A percentile compares a stretch with the other conserved stretches of the same genome.
These are phyloP conservation scores for Drosophila rubida DNA, from an alignment of 2,888 invertebrate species.

Conservation along the genomic window DNA sequence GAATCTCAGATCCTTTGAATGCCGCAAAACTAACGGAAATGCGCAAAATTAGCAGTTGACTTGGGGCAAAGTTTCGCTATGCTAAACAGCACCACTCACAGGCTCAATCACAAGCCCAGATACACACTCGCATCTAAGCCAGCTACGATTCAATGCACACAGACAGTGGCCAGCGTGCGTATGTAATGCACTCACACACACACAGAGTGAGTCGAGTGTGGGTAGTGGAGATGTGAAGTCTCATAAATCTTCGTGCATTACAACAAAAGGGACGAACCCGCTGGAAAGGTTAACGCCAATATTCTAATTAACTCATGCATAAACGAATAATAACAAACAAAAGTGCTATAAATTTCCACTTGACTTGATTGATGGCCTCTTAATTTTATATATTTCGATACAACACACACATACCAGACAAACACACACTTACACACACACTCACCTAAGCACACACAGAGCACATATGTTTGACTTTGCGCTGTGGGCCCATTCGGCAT, in stretches of 20 bases:
- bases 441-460: background rate
- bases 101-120: background rate
- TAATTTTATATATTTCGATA: conserved; percentile 45
- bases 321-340: conserved; percentile 81
- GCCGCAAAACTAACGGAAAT: conserved; percentile 54
- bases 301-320: conserved; percentile 81
- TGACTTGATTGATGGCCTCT: conserved; percentile 77
- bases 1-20: conserved; percentile 52
- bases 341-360: conserved; percentile 81
- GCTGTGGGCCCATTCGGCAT: conserved; percentile 31
- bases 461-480: conserved; percentile 20
- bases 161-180: conserved; percentile 35
- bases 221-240: conserved; percentile 8
- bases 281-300: conserved; percentile 73
- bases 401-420: conserved; percentile 4
- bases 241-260: conserved; percentile 74
- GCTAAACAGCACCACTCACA: conserved; percentile 6
- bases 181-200: conserved; percentile 40
- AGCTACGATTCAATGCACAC: conserved; percentile 59
- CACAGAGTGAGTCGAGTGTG: conserved; percentile 5
- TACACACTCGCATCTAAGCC: too few relatives aligned
- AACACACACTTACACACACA: background rate
- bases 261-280: conserved; percentile 55
- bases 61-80: conserved; percentile 28
- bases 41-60: conserved; percentile 54